Base-by-base conservation (phyloP, 2,888 invertebrate genomes). In the Erpobdella octoculata region DNA sequence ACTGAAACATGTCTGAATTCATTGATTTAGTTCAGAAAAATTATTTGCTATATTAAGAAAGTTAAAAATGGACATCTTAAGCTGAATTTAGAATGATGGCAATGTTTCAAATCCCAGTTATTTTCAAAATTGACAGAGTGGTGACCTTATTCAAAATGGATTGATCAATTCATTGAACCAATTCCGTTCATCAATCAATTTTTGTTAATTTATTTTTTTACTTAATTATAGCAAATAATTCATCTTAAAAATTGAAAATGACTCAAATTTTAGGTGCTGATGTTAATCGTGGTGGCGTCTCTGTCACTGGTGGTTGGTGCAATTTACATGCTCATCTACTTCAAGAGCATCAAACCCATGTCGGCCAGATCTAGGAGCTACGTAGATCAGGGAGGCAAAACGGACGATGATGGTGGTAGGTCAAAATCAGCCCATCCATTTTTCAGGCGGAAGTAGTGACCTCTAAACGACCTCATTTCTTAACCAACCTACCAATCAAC, bases 291-390 rank as follows among this genome's bases (percentile, higher is more conserved):
- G 59, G 72, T 72, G 0, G 69, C 69, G 0, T 72, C 72, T 2
- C 35, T 72, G 62, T 61, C 69, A 12, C 61, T 72, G 41, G 72
- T 69, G 15, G 72, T 72, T 5, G 72, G 72, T 31, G 72, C 72
- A 2, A 72, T 72, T 64, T 72, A 72, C 35, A 53, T 72, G 35
- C 72, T 72, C 62, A 72, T 72, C 64, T 72, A 72, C 70, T 72
- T 72, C 64, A 72, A 72, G 69, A 72, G 72, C 72, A 72, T 72
- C 69, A 72, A 72, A 61, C 72, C 72, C 31, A 72, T 72, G 72
- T 61, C 72, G 8, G 72, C 72, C 15, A 53, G 72, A 37, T 72
- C 72, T 12, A 53, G 72, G 36, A 69, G 69, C 18, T 72, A 72
- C 69, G 69, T 70, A 48, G 72, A 72, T 21, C 72, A 72, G 28